These are phyloP conservation scores for Notarius quadriscutis DNA, from an alignment of 2,113 vertebrate species.

Conservation along the genomic window DNA sequence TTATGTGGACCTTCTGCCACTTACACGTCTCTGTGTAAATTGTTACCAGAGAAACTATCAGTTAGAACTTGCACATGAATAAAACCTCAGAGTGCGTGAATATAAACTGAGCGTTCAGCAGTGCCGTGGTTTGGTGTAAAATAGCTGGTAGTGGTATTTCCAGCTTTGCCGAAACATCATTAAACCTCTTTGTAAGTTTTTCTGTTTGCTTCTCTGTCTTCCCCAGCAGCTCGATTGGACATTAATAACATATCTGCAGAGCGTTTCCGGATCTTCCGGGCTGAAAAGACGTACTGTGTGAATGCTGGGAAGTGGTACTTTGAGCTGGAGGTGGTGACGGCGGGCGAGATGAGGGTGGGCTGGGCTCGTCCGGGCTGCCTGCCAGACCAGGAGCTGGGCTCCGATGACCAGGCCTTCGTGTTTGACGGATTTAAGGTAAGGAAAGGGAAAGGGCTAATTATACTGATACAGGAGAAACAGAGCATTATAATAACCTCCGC, in stretches of 20 bases:
- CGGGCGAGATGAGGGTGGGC: conserved; percentile 91
- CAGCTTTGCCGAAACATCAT: not conserved
- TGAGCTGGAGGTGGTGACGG: conserved; percentile 88
- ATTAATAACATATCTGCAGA: conserved; percentile 77
- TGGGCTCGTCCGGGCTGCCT: conserved; percentile 90
- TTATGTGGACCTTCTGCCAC: not conserved
- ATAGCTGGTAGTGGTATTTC: not conserved
- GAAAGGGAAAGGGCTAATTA: not conserved
- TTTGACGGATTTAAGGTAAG: conserved; percentile 95
- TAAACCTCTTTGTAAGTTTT: not conserved
- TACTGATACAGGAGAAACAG: not conserved
- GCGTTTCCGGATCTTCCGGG: conserved; percentile 91
- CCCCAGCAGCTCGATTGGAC: conserved; percentile 76
- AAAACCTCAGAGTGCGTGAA: not conserved
- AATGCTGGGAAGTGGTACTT: conserved; percentile 93
- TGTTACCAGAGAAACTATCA: not conserved
- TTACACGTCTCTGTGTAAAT: not conserved
- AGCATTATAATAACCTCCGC: not conserved
- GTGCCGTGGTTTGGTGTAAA: not conserved
- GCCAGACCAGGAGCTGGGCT: conserved; percentile 89
- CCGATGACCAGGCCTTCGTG: conserved; percentile 90
- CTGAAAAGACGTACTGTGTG: conserved; percentile 91
- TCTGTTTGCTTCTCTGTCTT: not conserved
- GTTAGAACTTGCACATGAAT: too few relatives aligned
- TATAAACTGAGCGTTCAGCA: not conserved